Percentiles rank a stretch among this genome's conserved stretches.
Evolutionary conservation across 2,797 vertebrate genomes (phyloP).

Genomic region (Tamandua tetradactyla): DNA sequence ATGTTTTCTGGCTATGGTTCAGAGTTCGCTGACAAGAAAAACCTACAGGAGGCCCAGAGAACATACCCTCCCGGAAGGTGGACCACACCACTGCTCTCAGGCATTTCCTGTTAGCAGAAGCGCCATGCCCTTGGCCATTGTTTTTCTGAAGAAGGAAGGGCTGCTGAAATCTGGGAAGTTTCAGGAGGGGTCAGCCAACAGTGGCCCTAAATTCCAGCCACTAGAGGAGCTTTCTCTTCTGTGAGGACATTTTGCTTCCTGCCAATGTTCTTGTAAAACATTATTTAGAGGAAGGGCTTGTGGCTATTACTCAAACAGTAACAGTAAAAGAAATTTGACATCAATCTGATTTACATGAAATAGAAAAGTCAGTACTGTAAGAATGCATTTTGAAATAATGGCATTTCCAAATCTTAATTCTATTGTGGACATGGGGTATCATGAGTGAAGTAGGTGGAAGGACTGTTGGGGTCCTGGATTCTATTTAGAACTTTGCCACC

Average conservation of each 20-base stretch:
- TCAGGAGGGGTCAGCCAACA: rapidly evolving
- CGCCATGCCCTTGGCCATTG: not conserved
- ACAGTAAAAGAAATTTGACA: not conserved
- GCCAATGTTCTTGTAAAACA: not conserved
- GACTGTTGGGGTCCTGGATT: not conserved
- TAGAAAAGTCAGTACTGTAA: not conserved
- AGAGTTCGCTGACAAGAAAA: conserved; percentile 42
- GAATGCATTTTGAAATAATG: not conserved
- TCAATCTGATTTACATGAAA: not conserved
- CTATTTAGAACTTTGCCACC: not conserved
- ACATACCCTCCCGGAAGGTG: not conserved
- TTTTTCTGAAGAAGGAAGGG: conserved; percentile 8
- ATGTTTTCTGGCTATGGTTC: not conserved
- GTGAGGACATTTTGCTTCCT: not conserved
- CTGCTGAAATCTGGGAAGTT: not conserved
- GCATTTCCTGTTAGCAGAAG: conserved; percentile 57
- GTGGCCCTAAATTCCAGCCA: not conserved
- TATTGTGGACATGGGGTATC: not conserved
- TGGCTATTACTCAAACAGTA: not conserved
- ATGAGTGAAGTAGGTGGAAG: not conserved
- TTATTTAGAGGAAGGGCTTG: not conserved
- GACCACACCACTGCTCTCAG: not conserved
- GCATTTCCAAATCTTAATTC: not conserved
- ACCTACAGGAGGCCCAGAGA: not conserved
- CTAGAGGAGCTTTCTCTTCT: not conserved